Evolutionary conservation across 1,140 invertebrate genomes (phyloP).

Genomic region (Lucilia cuprina): DNA sequence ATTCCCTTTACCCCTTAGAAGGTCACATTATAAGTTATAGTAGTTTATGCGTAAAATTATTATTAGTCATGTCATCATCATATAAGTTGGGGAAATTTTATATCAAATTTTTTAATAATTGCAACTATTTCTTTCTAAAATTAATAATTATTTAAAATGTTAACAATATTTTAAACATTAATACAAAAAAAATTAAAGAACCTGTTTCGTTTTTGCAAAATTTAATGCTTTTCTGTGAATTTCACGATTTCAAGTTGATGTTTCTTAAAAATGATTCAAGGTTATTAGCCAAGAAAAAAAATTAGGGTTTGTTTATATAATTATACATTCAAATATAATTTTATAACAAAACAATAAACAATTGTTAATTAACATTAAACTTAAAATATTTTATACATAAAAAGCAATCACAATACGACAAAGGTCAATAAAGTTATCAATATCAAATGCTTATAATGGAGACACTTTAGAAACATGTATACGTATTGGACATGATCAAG

Average conservation of each 20-base stretch:
- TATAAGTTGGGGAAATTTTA: neutral
- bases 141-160: too few relatives aligned
- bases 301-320: neutral
- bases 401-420: neutral
- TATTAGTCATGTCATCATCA: neutral
- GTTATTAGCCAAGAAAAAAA: constrained; percentile 1
- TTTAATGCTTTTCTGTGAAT: neutral
- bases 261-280: constrained; percentile 7
- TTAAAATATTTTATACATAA: neutral
- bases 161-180: neutral
- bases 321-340: neutral
- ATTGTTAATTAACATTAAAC: neutral
- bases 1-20: neutral
- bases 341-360: neutral
- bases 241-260: neutral
- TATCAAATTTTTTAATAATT: neutral
- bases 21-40: neutral
- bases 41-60: neutral
- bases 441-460: neutral
- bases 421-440: constrained; percentile 4
- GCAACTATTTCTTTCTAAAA: neutral
- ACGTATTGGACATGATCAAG: too few relatives aligned
- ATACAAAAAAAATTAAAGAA: neutral
- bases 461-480: neutral
- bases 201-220: neutral